These are phyloP conservation scores for Pogoniulus pusillus DNA, from an alignment of 2,797 vertebrate genomes.

Conservation along the genomic window DNA sequence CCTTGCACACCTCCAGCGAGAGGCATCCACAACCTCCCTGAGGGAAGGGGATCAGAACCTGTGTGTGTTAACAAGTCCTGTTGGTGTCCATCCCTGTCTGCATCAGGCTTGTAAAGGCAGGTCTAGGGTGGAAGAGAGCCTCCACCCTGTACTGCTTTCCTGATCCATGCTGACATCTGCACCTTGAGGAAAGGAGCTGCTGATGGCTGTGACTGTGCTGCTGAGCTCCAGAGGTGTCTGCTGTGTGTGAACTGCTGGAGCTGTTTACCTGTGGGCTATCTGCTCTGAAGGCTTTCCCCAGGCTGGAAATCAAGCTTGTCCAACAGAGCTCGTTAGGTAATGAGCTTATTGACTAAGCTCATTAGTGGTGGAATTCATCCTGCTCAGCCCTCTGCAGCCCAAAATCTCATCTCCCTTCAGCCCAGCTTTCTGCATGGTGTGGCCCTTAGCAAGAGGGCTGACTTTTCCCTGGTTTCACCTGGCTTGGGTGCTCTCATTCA, in stretches of 20 bases:
- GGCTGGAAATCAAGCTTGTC: slow-evolving; percentile 57
- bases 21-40: too few relatives aligned
- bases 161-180: neutral
- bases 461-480: slow-evolving; percentile 1
- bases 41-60: rapidly evolving
- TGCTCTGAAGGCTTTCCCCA: neutral
- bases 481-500: neutral
- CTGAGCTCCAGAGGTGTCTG: neutral
- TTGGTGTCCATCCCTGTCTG: neutral
- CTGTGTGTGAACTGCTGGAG: neutral
- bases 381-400: slow-evolving; percentile 47
- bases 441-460: neutral
- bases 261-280: slow-evolving; percentile 36
- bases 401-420: slow-evolving; percentile 25
- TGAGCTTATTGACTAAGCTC: slow-evolving; percentile 67
- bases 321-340: slow-evolving; percentile 62
- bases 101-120: neutral
- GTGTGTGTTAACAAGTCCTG: rapidly evolving
- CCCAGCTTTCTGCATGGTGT: neutral
- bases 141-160: neutral
- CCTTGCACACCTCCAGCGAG: too few relatives aligned
- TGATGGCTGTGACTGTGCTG: neutral
- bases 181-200: neutral
- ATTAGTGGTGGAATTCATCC: slow-evolving; percentile 60
- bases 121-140: neutral